Evolutionary conservation across 2,797 vertebrate species (phyloP), one percentile per base, ranked within the genome.

Genomic region (Tadarida brasiliensis): DNA sequence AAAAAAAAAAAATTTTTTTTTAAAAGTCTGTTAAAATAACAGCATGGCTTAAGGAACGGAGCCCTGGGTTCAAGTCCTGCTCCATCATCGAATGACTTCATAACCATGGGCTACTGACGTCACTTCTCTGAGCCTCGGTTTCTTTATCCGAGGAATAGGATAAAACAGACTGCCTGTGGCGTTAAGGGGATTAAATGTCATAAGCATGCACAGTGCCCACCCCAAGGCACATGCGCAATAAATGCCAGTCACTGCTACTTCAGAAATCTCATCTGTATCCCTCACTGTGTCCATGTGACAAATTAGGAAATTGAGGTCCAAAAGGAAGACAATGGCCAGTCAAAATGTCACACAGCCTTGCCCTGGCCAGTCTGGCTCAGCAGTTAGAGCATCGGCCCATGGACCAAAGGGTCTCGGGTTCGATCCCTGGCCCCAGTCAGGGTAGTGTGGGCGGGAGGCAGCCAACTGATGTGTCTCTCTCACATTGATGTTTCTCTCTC

Each of bases 21-120:
- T n/a, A n/a, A n/a, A 93, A 95, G 78, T 87, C 88, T 94, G 33
- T 71, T 63, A 83, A 65, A 90, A 35, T 16, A 61, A 65, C 26
- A 19, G 8, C 20, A 14, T 24, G 47, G 44, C 51, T 94, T 59
- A 17, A 57, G 2, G 17, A 81, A 15, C 22, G 14, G 61, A 19
- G 19, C 11, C 28, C 87, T 49, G 35, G 57, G 28, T 80, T 87
- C 87, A 81, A 85, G 80, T 56, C 11, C 57, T 30, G 39, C 57
- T 93, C 63, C 9, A 6, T 24, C 51, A 51, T 44, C 77, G 67
- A 57, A 70, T 20, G 59, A 87, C n/a, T 51, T 71, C n/a, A 17
- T 59, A 30, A 68, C 19, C 44, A 16, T 4, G 7, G 49, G 51
- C 86, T 63, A 35, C 5, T 16, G 20, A n/a, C 12, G 44, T 92